Evolutionary conservation across 2,888 invertebrate species (phyloP), one percentile per base, ranked within the genome.

Genomic region (Temnothorax ravouxi): DNA sequence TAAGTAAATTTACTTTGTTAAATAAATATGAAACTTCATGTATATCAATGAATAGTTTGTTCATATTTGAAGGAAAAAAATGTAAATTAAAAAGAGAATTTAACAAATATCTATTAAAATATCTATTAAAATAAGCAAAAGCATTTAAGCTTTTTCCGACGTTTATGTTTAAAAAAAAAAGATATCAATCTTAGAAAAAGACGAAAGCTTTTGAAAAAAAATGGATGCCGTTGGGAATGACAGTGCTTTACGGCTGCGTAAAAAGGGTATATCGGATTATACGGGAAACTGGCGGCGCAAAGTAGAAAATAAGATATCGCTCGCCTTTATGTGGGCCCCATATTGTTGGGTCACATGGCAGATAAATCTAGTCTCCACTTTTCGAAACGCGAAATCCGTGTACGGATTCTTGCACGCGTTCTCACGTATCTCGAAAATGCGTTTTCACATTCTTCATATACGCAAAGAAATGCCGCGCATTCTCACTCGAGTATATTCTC

Each of bases 371-470:
- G 62, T 66, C 77, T 71, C 84, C 77, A 87, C 77, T 88, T 84
- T 85, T 74, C 56, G 79, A 88, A 88, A 88, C 69, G 88, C 85
- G 69, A 88, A 87, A 85, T 85, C 81, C 88, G 29, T 87, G 88
- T 84, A 88, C 77, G 41, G 77, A 34, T 81, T 61, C 77, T 72
- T 29, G 25, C 44, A 34, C 11, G 18, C 34, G 61, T 79, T 74
- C 34, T 18, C 71, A 81, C 86, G 72, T 84, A 86, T 84, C 62
- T 75, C 38, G 11, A 61, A 59, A 80, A 82, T 56, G 89, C 74
- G 56, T 80, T 77, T 61, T 52, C 50, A 80, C 56, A 50, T 84
- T 81, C 50, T 72, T 62, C 50, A 18, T 25, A 25, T 47, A 66
- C 15, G 59, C 15, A 50, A 61, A 72, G 75, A 77, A 69, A 62